Evolutionary conservation across 2,797 vertebrate species (phyloP), one percentile per base, ranked within the genome.

Genomic region (Choloepus didactylus): DNA sequence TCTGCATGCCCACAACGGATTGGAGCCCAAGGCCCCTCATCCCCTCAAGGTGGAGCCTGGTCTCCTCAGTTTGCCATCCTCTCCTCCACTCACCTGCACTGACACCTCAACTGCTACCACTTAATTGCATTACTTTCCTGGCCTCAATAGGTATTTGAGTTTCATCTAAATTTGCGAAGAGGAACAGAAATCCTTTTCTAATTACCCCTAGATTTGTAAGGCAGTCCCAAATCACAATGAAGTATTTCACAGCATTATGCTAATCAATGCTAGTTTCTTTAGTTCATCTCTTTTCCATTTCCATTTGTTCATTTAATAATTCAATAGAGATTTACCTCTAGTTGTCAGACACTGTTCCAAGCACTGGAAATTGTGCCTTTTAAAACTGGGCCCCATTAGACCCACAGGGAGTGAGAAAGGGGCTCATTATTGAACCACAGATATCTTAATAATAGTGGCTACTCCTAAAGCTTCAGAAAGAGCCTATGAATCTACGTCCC

Each of bases 181-280:
- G 44, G 35, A 92, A 59, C 5, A 72, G 54, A 90, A 82, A 44
- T 54, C 12, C 70, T 86, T 77, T 66, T n/a, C 66, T 77, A 35
- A 59, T 16, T 88, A 64, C 62, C 6, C 44, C n/a, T 95, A 54
- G 69, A 77, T 86, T 90, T 56, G 5, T 93, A 79, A 94, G 41
- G 31, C 44, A 29, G 64, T 70, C 49, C 77, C 51, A 83, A 95
- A 46, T 3, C 41, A 56, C 69, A 69, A 10, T 27, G 19, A 84
- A 85, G n/a, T 38, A 51, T 94, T 75, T 87, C 60, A 41, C 2
- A 41, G 86, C 81, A 75, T 79, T 62, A 19, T 31, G n/a, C 35
- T 60, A 85, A 94, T 23, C 23, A 79, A 27, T n/a, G 12, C 84
- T 85, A 6, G 7, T 77, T 83, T 89, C 77, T 82, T 95, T 73